Evolutionary conservation across 2,888 invertebrate genomes (phyloP), one percentile per base, ranked within the genome.

Genomic region (Andrena hattorfiana): DNA sequence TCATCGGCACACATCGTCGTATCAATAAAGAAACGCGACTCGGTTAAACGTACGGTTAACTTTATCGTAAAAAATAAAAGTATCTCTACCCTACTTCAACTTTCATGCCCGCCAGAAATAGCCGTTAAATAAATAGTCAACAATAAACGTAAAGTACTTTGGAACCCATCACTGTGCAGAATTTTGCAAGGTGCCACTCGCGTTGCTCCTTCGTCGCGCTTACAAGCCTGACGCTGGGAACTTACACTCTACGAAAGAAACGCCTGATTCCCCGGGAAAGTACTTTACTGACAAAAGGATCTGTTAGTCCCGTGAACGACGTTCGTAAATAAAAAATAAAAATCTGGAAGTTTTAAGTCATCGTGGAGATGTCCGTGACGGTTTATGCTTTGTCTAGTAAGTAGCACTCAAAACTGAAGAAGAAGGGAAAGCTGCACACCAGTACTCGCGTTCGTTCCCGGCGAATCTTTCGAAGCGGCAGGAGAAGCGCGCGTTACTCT

Each of bases 41-140:
- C 32, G 59, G 54, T 20, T 30, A 70, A 51, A 76, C 48, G 16
- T 67, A 68, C 28, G 28, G 59, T 79, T 63, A 60, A 63, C 70
- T 63, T 35, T 51, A 64, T 49, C 23, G n/a, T 54, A 64, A 72
- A 80, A 56, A 73, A 74, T 77, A 70, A 56, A 74, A 60, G 77
- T 20, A 48, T 30, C 69, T 69, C 26, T 56, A 59, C n/a, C 67
- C 23, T 56, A 62, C 7, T 68, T 77, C 56, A 62, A 72, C 35
- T 26, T 5, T 54, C 51, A 67, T 32, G 59, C 56, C 26, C n/a
- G 8, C 8, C 59, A 28, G 23, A 28, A 42, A 20, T 26, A 79
- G 72, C 20, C 23, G 30, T 66, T 66, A 85, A 81, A 85, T 84
- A 77, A 81, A 79, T 64, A 81, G 30, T 75, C 66, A 84, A 85